Evolutionary conservation across 2,888 invertebrate genomes (phyloP).

Genomic region (Stenotaenia linearis): DNA sequence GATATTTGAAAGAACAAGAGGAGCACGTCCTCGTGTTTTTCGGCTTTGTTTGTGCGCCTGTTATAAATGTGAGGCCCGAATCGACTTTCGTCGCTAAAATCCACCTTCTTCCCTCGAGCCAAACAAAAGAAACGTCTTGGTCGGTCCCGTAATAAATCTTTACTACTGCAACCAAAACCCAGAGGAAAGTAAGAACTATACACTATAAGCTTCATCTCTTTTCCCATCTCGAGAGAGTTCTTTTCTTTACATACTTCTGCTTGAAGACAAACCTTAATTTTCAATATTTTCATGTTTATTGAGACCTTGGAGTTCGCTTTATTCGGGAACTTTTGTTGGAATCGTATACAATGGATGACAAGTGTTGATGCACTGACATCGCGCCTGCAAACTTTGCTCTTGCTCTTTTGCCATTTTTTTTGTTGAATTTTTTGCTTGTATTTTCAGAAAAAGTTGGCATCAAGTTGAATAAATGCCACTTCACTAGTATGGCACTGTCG

Average conservation of each 20-base stretch:
- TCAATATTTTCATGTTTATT: no score
- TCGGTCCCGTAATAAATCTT: constrained; percentile 3
- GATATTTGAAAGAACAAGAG: constrained; percentile 5
- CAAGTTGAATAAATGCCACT: not conserved
- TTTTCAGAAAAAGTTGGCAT: not conserved
- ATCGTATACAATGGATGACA: not conserved
- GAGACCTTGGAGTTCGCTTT: no score
- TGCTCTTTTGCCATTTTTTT: not conserved
- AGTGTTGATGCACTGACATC: not conserved
- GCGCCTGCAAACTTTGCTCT: not conserved
- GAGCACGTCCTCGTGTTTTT: not conserved
- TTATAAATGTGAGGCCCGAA: constrained; percentile 7
- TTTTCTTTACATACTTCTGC: not conserved
- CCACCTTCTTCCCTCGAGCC: constrained; percentile 4
- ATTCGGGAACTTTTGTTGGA: not conserved
- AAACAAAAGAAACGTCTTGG: constrained; percentile 11
- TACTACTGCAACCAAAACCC: not conserved
- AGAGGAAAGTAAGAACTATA: not conserved
- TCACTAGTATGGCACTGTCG: constrained; percentile 6
- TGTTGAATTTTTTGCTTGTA: not conserved
- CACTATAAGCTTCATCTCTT: not conserved
- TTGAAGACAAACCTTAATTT: no score
- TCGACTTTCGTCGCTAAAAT: constrained; percentile 13
- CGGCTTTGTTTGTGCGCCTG: not conserved
- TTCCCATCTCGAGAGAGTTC: not conserved